These are phyloP conservation scores for Lutraria lutraria DNA, from an alignment of 2,888 invertebrate genomes.

Conservation along the genomic window DNA sequence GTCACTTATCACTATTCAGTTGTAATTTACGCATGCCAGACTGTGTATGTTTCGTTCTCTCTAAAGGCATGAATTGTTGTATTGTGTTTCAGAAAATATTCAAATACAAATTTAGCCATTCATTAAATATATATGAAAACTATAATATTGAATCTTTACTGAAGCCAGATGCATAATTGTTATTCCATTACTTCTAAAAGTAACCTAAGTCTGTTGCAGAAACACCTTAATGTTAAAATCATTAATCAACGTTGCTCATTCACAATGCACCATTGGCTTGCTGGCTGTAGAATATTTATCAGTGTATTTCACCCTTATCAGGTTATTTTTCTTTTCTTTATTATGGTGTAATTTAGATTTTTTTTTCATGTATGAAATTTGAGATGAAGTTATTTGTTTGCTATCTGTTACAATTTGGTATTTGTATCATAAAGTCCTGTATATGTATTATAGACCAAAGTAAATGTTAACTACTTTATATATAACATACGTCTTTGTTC, in stretches of 20 bases:
- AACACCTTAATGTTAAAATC: not conserved
- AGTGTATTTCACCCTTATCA: not conserved
- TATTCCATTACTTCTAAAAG: too few species aligned
- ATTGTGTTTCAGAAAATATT: too few species aligned
- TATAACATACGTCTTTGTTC: not conserved
- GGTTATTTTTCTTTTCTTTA: not conserved
- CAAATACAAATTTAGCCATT: too few species aligned
- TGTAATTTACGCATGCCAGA: too few species aligned
- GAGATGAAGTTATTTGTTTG: slow-evolving; percentile 12
- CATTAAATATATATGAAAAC: too few species aligned
- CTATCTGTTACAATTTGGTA: not conserved
- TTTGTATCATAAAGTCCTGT: not conserved
- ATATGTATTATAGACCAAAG: slow-evolving; percentile 24
- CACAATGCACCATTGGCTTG: not conserved
- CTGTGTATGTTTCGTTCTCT: too few species aligned
- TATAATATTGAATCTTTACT: too few species aligned
- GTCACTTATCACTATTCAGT: too few species aligned
- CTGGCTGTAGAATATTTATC: not conserved
- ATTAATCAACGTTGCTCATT: not conserved
- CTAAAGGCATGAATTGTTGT: too few species aligned
- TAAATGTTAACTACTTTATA: slow-evolving; percentile 21
- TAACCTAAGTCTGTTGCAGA: too few species aligned
- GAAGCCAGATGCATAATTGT: too few species aligned
- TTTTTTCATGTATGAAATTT: not conserved
- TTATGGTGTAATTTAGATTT: slow-evolving; percentile 3